phyloP scores from a whole-genome alignment of 2,888 invertebrate genomes.

The Phymatocera aterrima region DNA sequence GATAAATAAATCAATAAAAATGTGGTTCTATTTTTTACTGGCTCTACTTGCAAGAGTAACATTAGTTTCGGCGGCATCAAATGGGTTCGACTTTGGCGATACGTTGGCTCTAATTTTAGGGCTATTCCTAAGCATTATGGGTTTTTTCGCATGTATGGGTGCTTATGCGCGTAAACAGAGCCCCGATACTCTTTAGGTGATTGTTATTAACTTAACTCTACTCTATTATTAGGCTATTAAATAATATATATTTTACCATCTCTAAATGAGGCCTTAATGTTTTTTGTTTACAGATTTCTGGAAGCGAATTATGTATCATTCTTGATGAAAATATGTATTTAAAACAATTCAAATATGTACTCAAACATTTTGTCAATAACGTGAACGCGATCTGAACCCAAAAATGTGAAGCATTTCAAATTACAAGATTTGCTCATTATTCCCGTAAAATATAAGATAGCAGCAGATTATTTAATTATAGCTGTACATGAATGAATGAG shows the following conservation, averaged over 20 bases:
- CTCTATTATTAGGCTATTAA: background rate
- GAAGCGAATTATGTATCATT: background rate
- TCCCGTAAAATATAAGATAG: background rate
- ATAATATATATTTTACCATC: background rate
- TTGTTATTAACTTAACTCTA: background rate
- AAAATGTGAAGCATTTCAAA: background rate
- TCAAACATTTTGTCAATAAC: too few species aligned
- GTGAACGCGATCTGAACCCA: too few species aligned
- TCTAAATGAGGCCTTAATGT: slow-evolving; percentile 27
- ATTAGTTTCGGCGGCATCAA: slow-evolving; percentile 72
- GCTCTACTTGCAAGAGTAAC: slow-evolving; percentile 55
- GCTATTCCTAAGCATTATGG: slow-evolving; percentile 78
- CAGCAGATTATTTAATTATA: background rate
- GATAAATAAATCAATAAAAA: slow-evolving; percentile 33
- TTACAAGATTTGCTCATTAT: background rate
- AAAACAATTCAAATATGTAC: background rate
- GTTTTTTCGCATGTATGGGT: slow-evolving; percentile 82
- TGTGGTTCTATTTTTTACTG: slow-evolving; percentile 58
- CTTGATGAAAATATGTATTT: background rate
- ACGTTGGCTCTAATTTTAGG: slow-evolving; percentile 82
- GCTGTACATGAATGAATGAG: too few species aligned
- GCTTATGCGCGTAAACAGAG: slow-evolving; percentile 82
- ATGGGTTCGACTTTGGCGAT: slow-evolving; percentile 82
- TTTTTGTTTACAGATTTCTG: slow-evolving; percentile 40
- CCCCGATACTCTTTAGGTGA: slow-evolving; percentile 43